phyloP scores from a whole-genome alignment of 1,140 invertebrate species.

The Ceratosolen fusciceps region DNA sequence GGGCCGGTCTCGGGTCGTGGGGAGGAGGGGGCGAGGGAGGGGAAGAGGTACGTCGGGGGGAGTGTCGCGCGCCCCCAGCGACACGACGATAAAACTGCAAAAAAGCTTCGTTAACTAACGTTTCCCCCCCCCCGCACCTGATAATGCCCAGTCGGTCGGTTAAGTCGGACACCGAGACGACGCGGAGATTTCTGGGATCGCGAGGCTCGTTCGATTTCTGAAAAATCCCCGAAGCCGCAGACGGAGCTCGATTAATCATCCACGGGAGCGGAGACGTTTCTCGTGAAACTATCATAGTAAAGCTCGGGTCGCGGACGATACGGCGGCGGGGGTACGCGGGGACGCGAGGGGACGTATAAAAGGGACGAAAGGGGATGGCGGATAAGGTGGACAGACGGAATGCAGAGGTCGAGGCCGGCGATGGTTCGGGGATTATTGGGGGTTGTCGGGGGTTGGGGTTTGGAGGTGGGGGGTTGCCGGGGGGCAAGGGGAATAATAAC shows the following conservation, averaged over 20 bases:
- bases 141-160: no score
- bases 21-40: background rate
- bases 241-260: constrained; percentile 6
- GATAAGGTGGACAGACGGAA: constrained; percentile 15
- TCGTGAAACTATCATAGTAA: constrained; percentile 41
- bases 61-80: no score
- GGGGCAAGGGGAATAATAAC: constrained; percentile 24
- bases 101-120: no score
- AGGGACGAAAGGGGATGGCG: background rate
- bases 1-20: background rate
- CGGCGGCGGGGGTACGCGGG: background rate
- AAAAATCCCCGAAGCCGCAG: background rate
- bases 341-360: background rate
- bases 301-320: background rate
- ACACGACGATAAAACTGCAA: no score
- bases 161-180: no score
- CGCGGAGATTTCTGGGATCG: no score
- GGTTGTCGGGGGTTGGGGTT: no score
- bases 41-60: no score
- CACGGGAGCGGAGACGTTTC: constrained; percentile 25
- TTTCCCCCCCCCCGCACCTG: no score
- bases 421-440: no score
- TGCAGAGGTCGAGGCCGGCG: background rate
- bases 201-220: background rate
- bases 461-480: no score